A percentile compares a stretch with the other conserved stretches of the same genome.
phyloP scores from a whole-genome alignment of 2,888 invertebrate genomes.

The Drosophila picticornis region DNA sequence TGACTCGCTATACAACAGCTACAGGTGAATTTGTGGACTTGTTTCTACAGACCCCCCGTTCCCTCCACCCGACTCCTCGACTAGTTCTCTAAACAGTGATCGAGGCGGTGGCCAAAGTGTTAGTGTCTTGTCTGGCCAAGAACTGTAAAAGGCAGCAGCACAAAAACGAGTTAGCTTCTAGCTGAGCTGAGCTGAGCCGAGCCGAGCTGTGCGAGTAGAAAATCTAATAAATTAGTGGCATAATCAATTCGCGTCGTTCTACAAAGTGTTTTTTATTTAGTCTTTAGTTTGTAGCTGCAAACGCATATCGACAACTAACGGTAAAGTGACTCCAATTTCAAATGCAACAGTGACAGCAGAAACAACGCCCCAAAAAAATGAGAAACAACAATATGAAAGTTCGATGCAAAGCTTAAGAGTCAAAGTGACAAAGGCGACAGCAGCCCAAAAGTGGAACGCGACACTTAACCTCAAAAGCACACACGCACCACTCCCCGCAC shows the following conservation, averaged over 20 bases:
- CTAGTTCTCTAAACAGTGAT: constrained; percentile 23
- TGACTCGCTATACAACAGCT: constrained; percentile 68
- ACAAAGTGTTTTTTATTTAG: constrained; percentile 31
- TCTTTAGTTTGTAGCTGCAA: constrained; percentile 7
- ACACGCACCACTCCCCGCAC: constrained; percentile 3
- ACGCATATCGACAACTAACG: constrained; percentile 51
- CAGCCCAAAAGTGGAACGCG: constrained; percentile 64
- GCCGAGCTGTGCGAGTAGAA: constrained; percentile 38
- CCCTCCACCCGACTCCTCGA: constrained; percentile 7
- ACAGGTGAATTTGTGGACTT: constrained; percentile 78
- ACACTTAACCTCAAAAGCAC: constrained; percentile 57
- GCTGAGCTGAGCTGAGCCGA: constrained; percentile 1
- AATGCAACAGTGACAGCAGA: constrained; percentile 30
- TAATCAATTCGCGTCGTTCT: constrained; percentile 70
- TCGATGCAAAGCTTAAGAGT: constrained; percentile 36
- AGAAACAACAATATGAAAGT: constrained; percentile 28
- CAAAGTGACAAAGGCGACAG: constrained; percentile 58
- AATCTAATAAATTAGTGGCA: constrained; percentile 73
- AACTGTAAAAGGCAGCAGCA: constrained; percentile 62
- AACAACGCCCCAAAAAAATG: constrained; percentile 46
- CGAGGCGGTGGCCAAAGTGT: constrained; percentile 59
- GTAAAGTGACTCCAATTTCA: constrained; percentile 40
- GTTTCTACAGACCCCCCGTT: constrained; percentile 42
- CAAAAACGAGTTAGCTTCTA: constrained; percentile 45
- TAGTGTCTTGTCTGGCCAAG: constrained; percentile 53